A percentile compares a stretch with the other conserved stretches of the same genome.
phyloP scores from a whole-genome alignment of 2,797 vertebrate species.

The Schizothorax lantsangensis region DNA sequence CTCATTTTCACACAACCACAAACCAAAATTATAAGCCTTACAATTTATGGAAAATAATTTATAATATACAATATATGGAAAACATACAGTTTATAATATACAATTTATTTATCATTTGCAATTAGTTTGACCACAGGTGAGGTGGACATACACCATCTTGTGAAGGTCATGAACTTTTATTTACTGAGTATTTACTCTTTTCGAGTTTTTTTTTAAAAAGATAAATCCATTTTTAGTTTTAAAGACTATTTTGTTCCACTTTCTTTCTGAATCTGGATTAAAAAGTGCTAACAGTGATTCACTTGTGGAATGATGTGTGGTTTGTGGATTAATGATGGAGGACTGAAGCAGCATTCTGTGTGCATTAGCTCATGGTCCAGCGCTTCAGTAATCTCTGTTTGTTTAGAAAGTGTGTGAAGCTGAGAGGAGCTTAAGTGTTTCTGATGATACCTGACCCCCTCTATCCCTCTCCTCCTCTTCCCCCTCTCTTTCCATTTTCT shows the following conservation, averaged over 20 bases:
- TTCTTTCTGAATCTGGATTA: constrained; percentile 2
- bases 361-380: constrained; percentile 43
- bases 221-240: background rate
- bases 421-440: constrained; percentile 45
- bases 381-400: constrained; percentile 28
- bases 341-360: constrained; percentile 73
- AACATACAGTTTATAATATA: background rate
- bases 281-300: constrained; percentile 6
- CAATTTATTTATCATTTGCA: background rate
- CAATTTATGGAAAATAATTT: background rate
- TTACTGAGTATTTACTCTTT: background rate
- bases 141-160: background rate
- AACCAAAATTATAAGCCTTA: background rate
- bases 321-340: constrained; percentile 73
- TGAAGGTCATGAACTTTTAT: background rate
- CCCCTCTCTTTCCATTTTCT: constrained; percentile 62
- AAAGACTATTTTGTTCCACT: background rate
- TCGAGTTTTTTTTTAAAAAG: background rate
- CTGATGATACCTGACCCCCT: constrained; percentile 37
- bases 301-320: constrained; percentile 34
- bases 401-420: constrained; percentile 48
- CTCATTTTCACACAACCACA: background rate
- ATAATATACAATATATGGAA: background rate
- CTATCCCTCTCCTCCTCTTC: constrained; percentile 50
- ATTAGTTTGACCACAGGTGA: background rate